Evolutionary conservation across 2,113 vertebrate genomes (phyloP), one percentile per base, ranked within the genome.

Genomic region (Strigops habroptila): DNA sequence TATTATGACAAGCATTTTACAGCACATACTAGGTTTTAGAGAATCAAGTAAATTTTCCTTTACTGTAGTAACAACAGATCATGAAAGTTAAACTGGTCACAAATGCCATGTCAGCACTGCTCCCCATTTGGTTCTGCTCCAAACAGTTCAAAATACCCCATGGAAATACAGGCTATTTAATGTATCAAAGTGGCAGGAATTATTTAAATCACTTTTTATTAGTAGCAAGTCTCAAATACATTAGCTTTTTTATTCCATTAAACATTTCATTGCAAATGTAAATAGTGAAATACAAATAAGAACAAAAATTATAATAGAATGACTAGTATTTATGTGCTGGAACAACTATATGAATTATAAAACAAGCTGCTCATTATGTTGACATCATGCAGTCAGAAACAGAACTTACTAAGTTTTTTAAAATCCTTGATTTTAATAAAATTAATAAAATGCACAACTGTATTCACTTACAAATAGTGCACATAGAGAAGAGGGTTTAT

Each of bases 221-320:
- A 95, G 55, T 12, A 83, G 51, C 8, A 91, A 60, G 80, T 85
- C 37, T 90, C 51, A 95, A 74, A 81, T 37, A 67, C 25, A 30
- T 53, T 39, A 81, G 35, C 33, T 69, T 68, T 90, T 86, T 94
- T 88, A 82, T 81, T 76, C 22, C 48, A 93, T 43, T 95, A 74
- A 68, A 86, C 13, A 68, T 86, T 94, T 93, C 35, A 92, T 89
- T 97, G 76, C 31, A 68, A 82, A 37, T 82, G 28, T 71, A 92
- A 95, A 89, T 30, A 89, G 30, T 27, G 13, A 84, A 67, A 89
- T 28, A 81, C 5, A 35, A 94, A 82, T 31, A 86, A 30, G 49
- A 90, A 86, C 30, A 90, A 86, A 78, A 90, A 71, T 37, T 73
- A 83, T 49, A 86, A 82, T 24, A 80, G 33, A 80, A 76, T 39